Percentiles rank a stretch among this genome's conserved stretches.
Evolutionary conservation across 2,797 vertebrate genomes (phyloP).

Genomic region (Coluber constrictor): DNA sequence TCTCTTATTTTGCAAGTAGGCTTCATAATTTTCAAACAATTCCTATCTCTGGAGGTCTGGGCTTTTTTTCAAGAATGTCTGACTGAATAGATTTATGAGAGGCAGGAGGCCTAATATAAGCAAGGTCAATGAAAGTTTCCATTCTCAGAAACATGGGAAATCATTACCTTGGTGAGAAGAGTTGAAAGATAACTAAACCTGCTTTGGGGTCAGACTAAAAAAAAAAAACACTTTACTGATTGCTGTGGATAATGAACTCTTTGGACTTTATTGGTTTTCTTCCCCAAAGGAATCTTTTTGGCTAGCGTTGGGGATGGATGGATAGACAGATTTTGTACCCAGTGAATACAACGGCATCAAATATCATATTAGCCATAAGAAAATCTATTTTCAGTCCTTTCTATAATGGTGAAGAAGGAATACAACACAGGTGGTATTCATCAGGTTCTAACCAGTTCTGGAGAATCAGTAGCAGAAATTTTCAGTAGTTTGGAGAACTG

Average conservation of each 20-base stretch:
- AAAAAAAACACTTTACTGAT: neutral
- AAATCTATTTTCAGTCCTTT: neutral
- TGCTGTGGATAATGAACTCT: neutral
- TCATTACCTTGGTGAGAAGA: constrained; percentile 12
- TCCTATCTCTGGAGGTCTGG: neutral
- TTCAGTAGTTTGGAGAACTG: too few species aligned
- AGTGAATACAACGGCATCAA: neutral
- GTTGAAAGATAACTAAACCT: neutral
- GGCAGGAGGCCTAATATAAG: neutral
- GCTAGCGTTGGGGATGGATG: neutral
- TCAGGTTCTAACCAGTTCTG: too few species aligned
- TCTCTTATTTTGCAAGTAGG: neutral
- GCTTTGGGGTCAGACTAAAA: neutral
- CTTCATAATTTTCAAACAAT: neutral
- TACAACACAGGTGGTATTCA: neutral
- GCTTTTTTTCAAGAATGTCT: neutral
- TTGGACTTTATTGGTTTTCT: neutral
- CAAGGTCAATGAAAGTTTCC: neutral
- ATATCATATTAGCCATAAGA: neutral
- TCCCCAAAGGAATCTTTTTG: neutral
- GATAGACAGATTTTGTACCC: neutral
- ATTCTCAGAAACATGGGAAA: constrained; percentile 22
- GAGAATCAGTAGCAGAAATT: too few species aligned
- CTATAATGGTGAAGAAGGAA: neutral
- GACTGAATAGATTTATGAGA: neutral